Conservation (phyloP, 2,797 vertebrate species). For the Galagoides demidoff region DNA sequence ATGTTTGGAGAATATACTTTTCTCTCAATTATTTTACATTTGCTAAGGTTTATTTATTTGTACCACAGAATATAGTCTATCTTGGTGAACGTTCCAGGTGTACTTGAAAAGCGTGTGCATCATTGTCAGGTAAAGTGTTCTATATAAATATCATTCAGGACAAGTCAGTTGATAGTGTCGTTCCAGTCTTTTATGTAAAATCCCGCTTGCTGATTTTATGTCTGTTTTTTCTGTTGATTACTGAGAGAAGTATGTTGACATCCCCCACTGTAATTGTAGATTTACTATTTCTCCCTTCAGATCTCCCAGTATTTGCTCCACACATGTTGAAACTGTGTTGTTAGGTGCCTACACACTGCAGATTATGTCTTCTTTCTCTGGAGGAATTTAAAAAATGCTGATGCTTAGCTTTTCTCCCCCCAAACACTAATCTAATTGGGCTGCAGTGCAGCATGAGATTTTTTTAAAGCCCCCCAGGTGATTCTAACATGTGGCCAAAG, state of each 20-base stretch:
- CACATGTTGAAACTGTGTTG: background rate
- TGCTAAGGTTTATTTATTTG: background rate
- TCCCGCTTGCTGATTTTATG: background rate
- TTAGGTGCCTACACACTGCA: background rate
- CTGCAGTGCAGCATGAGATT: background rate
- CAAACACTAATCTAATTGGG: background rate
- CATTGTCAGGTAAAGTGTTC: background rate
- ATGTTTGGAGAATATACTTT: background rate
- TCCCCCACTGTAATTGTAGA: background rate
- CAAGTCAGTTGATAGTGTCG: background rate
- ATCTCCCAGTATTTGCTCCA: background rate
- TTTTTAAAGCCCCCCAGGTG: conserved; percentile 23
- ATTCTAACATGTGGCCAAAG: background rate
- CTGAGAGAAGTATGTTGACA: background rate
- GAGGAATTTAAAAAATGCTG: background rate
- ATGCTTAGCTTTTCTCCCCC: background rate
- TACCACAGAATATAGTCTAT: background rate
- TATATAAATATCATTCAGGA: background rate
- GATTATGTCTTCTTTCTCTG: background rate
- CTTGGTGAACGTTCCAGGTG: background rate
- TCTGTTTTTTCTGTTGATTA: no score
- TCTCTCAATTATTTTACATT: background rate
- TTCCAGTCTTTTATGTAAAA: background rate
- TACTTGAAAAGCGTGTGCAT: background rate
- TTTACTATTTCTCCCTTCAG: background rate